Evolutionary conservation across 2,797 vertebrate species (phyloP).

Genomic region (Poecile montanus): DNA sequence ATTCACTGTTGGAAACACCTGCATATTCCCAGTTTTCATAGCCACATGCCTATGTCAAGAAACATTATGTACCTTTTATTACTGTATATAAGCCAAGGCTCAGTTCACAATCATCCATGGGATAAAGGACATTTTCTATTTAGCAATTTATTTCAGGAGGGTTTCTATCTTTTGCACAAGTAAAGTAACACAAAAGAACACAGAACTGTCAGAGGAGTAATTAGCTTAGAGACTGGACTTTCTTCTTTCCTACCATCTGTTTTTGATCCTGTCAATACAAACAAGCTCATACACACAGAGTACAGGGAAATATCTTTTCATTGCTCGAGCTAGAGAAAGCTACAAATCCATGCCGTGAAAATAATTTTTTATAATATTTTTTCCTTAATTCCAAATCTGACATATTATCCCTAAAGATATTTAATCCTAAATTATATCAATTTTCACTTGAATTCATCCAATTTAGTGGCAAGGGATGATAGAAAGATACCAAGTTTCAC

Average conservation of each 20-base stretch:
- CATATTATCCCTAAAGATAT: background rate
- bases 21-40: background rate
- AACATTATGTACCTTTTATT: background rate
- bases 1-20: background rate
- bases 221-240: background rate
- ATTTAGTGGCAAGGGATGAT: background rate
- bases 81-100: background rate
- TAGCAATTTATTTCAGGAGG: background rate
- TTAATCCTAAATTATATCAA: background rate
- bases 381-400: background rate
- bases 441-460: background rate
- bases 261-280: background rate
- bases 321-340: background rate
- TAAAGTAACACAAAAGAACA: background rate
- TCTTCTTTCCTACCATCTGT: rapidly evolving
- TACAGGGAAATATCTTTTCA: background rate
- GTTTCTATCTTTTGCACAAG: background rate
- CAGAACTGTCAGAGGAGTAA: background rate
- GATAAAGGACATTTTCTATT: background rate
- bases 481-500: background rate
- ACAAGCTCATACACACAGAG: background rate
- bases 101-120: background rate
- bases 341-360: background rate
- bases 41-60: background rate
- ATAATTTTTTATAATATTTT: background rate